Conservation (phyloP, 2,113 vertebrate genomes). For the Xiphophorus couchianus region DNA sequence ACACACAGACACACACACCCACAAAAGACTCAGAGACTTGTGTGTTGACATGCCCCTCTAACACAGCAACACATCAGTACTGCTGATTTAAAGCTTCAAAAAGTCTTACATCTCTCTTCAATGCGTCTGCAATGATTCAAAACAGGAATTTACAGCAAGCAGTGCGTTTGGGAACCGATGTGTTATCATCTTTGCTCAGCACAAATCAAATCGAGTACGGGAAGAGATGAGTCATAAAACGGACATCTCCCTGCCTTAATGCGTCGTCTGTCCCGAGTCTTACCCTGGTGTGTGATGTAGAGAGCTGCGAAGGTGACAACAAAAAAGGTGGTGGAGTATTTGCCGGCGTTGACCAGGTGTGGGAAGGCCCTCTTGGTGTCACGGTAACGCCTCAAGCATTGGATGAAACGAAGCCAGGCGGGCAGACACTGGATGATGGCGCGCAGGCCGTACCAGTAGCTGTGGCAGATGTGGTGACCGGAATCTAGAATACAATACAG, state of each 20-base stretch:
- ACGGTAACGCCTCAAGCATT: conserved; percentile 96
- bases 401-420: conserved; percentile 97
- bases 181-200: neutral
- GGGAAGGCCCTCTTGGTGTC: conserved; percentile 98
- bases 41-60: conserved; percentile 13
- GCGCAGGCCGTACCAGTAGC: conserved; percentile 93
- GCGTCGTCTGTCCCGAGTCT: conserved; percentile 2
- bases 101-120: neutral
- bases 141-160: neutral
- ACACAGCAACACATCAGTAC: neutral
- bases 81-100: conserved; percentile 6
- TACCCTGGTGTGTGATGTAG: conserved; percentile 94
- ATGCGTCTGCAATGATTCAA: conserved; percentile 9
- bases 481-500: conserved; percentile 36
- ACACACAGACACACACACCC: neutral
- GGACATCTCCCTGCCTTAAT: neutral
- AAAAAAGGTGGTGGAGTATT: conserved; percentile 99
- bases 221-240: neutral
- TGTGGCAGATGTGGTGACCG: conserved; percentile 81
- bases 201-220: neutral
- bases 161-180: neutral
- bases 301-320: conserved; percentile 96
- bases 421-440: conserved; percentile 98
- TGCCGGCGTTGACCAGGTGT: conserved; percentile 97
- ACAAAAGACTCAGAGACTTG: conserved; percentile 31